Base-by-base conservation (phyloP, 2,888 invertebrate genomes). In the Spilarctia lutea region DNA sequence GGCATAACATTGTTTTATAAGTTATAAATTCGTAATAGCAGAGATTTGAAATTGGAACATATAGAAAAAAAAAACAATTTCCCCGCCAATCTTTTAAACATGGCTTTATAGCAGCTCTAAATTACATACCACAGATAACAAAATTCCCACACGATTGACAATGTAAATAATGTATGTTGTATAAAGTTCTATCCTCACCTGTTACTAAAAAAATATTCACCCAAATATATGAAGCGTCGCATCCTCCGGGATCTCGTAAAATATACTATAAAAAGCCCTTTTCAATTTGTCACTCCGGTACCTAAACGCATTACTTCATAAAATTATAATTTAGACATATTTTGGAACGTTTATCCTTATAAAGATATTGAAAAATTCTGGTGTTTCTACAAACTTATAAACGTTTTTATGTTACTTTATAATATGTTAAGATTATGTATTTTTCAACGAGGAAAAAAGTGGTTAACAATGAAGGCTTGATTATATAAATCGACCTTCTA, bases 201-300 rank as follows among this genome's bases (percentile, higher is more conserved):
- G 85, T 81, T 79, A 79, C 84, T 84, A 81, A 83, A 86, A 56
- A 24, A 83, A 82, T 75, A 87, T 84, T 86, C 83, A 79, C 82
- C 81, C 79, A 82, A 81, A 85, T 83, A 85, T 87, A 86, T 83
- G 83, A 85, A 85, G 81, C 84, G 84, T 79, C 86, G 85, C 84
- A 85, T 88, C 86, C 86, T 81, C 82, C 81, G 77, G 72, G 77
- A 77, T 79, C 86, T 91, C 90, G 87, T 93, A 92, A 92, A 93
- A 91, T 89, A 87, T 86, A 90, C 89, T 89, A 90, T 93, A 93
- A 92, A 92, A 90, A 87, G 81, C 85, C 86, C 87, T 90, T 91
- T 93, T 92, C 93, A 93, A 93, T 93, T 91, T 91, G 91, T 90
- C 91, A 91, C 88, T 86, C 85, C 39, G 60, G 63, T 75, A 74